These are phyloP conservation scores for Ammospiza nelsoni DNA, from an alignment of 2,113 vertebrate genomes.

Conservation along the genomic window DNA sequence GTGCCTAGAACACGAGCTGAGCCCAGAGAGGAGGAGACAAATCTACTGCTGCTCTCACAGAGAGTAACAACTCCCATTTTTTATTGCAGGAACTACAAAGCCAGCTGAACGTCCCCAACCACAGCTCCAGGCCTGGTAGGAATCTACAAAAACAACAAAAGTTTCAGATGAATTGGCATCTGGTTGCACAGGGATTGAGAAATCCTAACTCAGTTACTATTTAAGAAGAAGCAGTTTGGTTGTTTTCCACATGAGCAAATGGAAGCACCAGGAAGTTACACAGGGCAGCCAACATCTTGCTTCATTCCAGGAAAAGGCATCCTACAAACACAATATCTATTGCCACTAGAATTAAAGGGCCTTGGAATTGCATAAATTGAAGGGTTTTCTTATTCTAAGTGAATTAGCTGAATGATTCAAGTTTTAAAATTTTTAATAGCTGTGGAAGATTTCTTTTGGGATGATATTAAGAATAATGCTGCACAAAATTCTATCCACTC, in stretches of 20 bases:
- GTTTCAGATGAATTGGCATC: not conserved
- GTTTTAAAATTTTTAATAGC: not conserved
- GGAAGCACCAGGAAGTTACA: slow-evolving; percentile 36
- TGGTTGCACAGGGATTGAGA: not conserved
- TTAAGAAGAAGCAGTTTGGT: slow-evolving; percentile 4
- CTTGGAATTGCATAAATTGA: not conserved
- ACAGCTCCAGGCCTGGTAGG: not conserved
- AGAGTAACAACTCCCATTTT: not conserved
- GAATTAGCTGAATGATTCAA: not conserved
- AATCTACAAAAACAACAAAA: not conserved
- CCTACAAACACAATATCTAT: not conserved
- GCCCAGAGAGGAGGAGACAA: slow-evolving; percentile 3
- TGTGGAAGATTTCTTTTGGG: not conserved
- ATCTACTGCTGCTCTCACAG: not conserved
- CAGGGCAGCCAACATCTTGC: not conserved
- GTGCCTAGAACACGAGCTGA: slow-evolving; percentile 69
- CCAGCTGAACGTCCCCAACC: not conserved
- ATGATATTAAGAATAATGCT: not conserved
- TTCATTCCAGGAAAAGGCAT: not conserved
- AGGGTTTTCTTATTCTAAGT: not conserved
- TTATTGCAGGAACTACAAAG: not conserved
- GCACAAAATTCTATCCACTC: not conserved
- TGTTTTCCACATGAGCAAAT: slow-evolving; percentile 33
- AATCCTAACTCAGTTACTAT: slow-evolving; percentile 11
- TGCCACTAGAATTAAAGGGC: not conserved